A percentile compares a stretch with the other conserved stretches of the same genome.
These are phyloP conservation scores for Otolemur crassicaudatus DNA, from an alignment of 2,797 vertebrate species.

Conservation along the genomic window DNA sequence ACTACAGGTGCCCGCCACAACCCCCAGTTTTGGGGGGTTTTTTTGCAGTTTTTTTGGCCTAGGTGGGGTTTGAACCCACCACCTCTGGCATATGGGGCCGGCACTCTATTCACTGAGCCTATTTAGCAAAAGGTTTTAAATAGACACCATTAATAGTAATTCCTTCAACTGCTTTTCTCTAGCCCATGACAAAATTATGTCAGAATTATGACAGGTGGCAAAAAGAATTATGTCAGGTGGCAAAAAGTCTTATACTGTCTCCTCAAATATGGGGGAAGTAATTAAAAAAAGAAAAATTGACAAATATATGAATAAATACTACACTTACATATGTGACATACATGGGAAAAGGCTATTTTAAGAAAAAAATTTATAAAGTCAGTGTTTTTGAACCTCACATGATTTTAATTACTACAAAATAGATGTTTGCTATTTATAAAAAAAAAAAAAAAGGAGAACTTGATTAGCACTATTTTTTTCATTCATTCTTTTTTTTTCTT, in stretches of 20 bases:
- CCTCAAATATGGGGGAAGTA: neutral
- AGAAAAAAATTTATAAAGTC: neutral
- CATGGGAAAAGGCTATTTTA: neutral
- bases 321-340: neutral
- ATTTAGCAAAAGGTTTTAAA: neutral
- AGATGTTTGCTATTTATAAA: neutral
- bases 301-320: neutral
- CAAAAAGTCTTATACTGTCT: neutral
- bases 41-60: too few species aligned
- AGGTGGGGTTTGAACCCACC: too few species aligned
- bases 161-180: conserved; percentile 12
- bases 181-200: neutral
- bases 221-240: conserved; percentile 24
- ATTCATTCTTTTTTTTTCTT: neutral
- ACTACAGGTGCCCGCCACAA: too few species aligned
- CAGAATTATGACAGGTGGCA: neutral
- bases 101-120: too few species aligned
- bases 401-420: conserved; percentile 5
- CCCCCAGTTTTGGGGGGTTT: too few species aligned
- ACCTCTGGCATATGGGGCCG: too few species aligned
- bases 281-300: neutral
- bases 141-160: neutral
- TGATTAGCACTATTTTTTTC: neutral
- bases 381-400: neutral
- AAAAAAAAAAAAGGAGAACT: neutral